Evolutionary conservation across 1,140 invertebrate genomes (phyloP).

Genomic region (Procambarus virginalis): DNA sequence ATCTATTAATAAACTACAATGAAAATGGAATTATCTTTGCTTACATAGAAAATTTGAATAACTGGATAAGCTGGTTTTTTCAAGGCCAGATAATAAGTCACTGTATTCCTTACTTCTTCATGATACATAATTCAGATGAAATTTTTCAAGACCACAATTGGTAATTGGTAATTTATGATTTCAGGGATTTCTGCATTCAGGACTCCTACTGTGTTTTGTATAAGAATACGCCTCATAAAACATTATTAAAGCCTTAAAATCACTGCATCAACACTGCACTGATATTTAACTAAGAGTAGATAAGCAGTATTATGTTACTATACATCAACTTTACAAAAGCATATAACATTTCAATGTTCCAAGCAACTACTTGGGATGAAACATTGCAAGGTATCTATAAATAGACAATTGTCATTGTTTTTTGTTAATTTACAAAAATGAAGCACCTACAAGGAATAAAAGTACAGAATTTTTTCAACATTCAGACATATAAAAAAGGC

Average conservation of each 20-base stretch:
- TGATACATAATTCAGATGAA: too few relatives aligned
- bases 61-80: too few relatives aligned
- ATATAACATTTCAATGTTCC: not conserved
- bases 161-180: not conserved
- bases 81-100: too few relatives aligned
- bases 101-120: too few relatives aligned
- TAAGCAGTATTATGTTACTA: not conserved
- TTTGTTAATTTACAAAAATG: not conserved
- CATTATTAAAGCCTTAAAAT: not conserved
- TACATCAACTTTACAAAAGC: not conserved
- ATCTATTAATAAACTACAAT: too few relatives aligned
- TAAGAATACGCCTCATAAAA: not conserved
- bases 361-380: not conserved
- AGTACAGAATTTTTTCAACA: not conserved
- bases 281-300: not conserved
- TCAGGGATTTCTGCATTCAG: not conserved
- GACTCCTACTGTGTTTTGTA: not conserved
- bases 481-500: not conserved
- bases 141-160: too few relatives aligned
- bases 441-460: not conserved
- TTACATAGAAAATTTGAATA: too few relatives aligned
- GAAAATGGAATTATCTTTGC: too few relatives aligned
- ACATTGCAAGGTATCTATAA: not conserved
- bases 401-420: not conserved
- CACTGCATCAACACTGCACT: not conserved